A percentile compares a stretch with the other conserved stretches of the same genome.
Conservation (phyloP, 1,140 invertebrate genomes). For the Drosophila bipectinata region DNA sequence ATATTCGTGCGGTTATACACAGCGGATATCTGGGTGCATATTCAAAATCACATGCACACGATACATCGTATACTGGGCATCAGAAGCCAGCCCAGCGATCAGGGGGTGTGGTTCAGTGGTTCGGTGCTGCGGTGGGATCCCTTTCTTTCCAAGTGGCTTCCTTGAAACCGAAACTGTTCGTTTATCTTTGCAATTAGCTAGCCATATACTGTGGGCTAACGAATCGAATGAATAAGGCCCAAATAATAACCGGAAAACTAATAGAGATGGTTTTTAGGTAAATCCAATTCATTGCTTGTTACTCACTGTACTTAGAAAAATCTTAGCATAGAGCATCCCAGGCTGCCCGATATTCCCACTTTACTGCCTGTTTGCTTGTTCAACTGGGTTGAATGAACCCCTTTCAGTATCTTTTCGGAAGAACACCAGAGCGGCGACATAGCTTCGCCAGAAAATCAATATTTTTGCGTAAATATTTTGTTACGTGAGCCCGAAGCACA, state of each 20-base stretch:
- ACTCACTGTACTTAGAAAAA: no score
- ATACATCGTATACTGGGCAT: neutral
- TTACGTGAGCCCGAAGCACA: slow-evolving; percentile 23
- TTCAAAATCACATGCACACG: slow-evolving; percentile 52
- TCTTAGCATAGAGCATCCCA: no score
- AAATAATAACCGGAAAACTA: slow-evolving; percentile 12
- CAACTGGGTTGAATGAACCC: slow-evolving; percentile 54
- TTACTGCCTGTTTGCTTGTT: slow-evolving; percentile 5
- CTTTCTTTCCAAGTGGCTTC: slow-evolving; percentile 13
- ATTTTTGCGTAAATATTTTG: slow-evolving; percentile 59
- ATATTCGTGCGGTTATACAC: slow-evolving; percentile 7
- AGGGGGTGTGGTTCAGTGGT: slow-evolving; percentile 4
- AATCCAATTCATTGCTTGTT: no score
- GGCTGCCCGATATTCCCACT: no score
- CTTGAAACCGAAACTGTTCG: slow-evolving; percentile 22
- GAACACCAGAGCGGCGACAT: neutral
- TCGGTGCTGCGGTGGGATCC: neutral
- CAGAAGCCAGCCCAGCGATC: slow-evolving; percentile 5
- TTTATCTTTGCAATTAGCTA: slow-evolving; percentile 60
- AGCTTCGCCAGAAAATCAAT: slow-evolving; percentile 56
- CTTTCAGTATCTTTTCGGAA: slow-evolving; percentile 23
- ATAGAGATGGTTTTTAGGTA: no score
- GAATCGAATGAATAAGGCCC: slow-evolving; percentile 10
- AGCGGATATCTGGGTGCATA: slow-evolving; percentile 15
- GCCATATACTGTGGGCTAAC: slow-evolving; percentile 44